Conservation (phyloP, 2,797 vertebrate genomes). For the Sebastes aleutianus region DNA sequence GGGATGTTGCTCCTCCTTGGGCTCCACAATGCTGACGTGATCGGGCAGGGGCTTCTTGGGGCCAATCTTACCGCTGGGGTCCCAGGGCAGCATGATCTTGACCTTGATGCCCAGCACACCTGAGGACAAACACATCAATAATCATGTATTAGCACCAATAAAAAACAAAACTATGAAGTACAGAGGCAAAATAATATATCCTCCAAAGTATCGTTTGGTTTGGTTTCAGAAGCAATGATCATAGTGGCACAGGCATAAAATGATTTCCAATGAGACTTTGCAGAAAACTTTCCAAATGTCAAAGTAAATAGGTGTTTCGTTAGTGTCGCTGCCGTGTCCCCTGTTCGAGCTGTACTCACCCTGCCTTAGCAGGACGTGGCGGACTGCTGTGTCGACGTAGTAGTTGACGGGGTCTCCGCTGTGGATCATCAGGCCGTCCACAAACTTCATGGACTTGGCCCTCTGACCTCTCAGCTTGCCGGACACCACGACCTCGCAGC, state of each 20-base stretch:
- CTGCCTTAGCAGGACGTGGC: slow-evolving; percentile 95
- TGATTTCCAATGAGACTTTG: background rate
- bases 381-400: slow-evolving; percentile 96
- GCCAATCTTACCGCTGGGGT: slow-evolving; percentile 97
- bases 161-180: background rate
- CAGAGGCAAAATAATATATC: background rate
- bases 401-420: slow-evolving; percentile 98
- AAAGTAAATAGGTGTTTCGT: background rate
- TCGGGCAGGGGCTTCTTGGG: slow-evolving; percentile 99
- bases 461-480: slow-evolving; percentile 98
- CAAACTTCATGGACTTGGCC: slow-evolving; percentile 99
- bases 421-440: slow-evolving; percentile 99
- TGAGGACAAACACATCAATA: slow-evolving; percentile 41
- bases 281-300: background rate
- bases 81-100: slow-evolving; percentile 99
- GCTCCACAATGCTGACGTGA: slow-evolving; percentile 98
- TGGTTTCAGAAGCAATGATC: background rate
- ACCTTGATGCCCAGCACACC: slow-evolving; percentile 98
- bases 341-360: slow-evolving; percentile 79
- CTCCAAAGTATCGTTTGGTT: no score
- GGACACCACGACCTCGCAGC: slow-evolving; percentile 95
- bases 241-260: background rate
- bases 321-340: background rate
- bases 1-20: slow-evolving; percentile 95
- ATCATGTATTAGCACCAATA: slow-evolving; percentile 38